These are phyloP conservation scores for Tragopan temminckii DNA, from an alignment of 2,797 vertebrate species.

Conservation along the genomic window DNA sequence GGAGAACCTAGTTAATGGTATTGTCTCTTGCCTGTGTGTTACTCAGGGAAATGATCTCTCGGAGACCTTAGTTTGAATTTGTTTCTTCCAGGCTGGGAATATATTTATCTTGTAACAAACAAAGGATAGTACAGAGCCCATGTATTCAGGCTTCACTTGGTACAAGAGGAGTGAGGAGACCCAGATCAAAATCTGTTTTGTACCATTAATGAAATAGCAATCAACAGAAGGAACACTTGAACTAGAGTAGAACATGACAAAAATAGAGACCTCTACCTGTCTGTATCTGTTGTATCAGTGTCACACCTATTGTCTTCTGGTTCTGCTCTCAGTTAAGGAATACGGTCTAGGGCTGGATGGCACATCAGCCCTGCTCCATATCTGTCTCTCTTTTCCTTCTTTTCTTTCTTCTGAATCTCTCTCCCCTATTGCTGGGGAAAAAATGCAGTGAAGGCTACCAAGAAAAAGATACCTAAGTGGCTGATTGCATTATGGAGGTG, in stretches of 20 bases:
- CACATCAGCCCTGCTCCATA: not conserved
- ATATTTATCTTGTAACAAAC: not conserved
- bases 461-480: not conserved
- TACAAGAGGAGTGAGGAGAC: not conserved
- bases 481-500: not conserved
- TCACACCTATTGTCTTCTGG: not conserved
- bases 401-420: not conserved
- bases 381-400: not conserved
- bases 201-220: not conserved
- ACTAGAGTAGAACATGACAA: not conserved
- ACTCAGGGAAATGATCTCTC: not conserved
- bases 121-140: not conserved
- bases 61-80: not conserved
- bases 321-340: not conserved
- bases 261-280: not conserved
- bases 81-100: not conserved
- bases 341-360: not conserved
- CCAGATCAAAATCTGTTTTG: not conserved
- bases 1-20: not conserved
- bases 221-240: not conserved
- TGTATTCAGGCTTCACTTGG: not conserved
- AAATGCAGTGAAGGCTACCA: not conserved
- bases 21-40: not conserved
- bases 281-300: not conserved
- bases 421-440: not conserved